Base-by-base conservation (phyloP, 2,888 invertebrate species). In the Parnassius smintheus region DNA sequence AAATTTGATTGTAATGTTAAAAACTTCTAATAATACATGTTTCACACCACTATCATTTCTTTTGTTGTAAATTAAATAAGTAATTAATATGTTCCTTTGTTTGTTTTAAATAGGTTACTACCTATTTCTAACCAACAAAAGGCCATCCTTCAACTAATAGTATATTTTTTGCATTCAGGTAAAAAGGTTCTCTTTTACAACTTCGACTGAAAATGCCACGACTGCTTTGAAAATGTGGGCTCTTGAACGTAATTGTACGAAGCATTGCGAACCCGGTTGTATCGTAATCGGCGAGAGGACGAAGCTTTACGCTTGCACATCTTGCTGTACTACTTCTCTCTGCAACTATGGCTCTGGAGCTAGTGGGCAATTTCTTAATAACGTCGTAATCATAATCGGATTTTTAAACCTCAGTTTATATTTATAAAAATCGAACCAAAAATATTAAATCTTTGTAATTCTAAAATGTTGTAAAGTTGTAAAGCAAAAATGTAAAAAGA, bases 261-360 rank as follows among this genome's bases (percentile, higher is more conserved):
- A 95, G 73, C 95, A 94, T 75, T 98, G 97, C 83, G 96, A 97
- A 72, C 94, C 96, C 0, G 97, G 97, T 11, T 97, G 97, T 85
- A 97, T 97, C 75, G 94, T 97, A 57, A 97, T 98, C 69, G 97
- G 97, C 0, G 97, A 98, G 80, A 90, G 97, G 56, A 97, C 97
- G 7, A 97, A 97, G 78, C 87, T 98, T 1, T 96, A 96, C 83
- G 96, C 97, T 12, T 97, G 97, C 82, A 97, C 96, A 0, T 95
- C 96, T 0, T 97, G 97, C 78, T 97, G 97, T 82, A 95, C 95
- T 69, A 93, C 93, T 10, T 94, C 95, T 4, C 92, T 95, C 8
- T 97, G 97, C 86, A 97, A 97, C 82, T 93, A 93, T 49, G 97
- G 96, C 13, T 95, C 94, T 55, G 92, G 92, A 1, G 79, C 83